Conservation (phyloP, 2,113 vertebrate species). For the Prunella fulvescens region DNA sequence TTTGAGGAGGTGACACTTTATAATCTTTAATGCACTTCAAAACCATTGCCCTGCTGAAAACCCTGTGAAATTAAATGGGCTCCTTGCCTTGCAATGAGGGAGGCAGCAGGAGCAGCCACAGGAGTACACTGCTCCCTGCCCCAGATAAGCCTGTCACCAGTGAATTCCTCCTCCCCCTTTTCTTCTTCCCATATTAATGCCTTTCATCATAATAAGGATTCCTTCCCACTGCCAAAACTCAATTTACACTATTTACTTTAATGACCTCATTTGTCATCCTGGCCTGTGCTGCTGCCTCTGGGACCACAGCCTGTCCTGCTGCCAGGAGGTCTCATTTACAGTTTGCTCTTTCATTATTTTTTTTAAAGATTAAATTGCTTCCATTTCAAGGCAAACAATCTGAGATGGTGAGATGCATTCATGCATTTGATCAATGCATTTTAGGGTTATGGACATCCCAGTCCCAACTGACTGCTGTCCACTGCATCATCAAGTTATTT, state of each 20-base stretch:
- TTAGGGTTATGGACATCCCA: background rate
- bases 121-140: background rate
- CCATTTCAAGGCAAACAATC: constrained; percentile 6
- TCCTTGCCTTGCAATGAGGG: background rate
- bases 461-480: background rate
- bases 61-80: background rate
- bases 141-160: background rate
- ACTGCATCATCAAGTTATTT: background rate
- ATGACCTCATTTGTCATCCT: constrained; percentile 49
- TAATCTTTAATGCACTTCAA: background rate
- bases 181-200: constrained; percentile 8
- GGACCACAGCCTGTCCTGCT: background rate
- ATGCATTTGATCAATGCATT: background rate
- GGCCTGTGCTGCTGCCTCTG: constrained; percentile 15
- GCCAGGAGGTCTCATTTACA: constrained; percentile 53
- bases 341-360: constrained; percentile 45
- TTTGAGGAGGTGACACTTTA: background rate
- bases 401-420: background rate
- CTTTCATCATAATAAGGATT: constrained; percentile 36
- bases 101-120: background rate
- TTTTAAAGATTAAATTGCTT: constrained; percentile 42
- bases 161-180: background rate
- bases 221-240: constrained; percentile 24
- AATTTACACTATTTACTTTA: constrained; percentile 57
- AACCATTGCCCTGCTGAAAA: background rate